Evolutionary conservation across 1,140 invertebrate species (phyloP), one percentile per base, ranked within the genome.

Genomic region (Idris sp.): DNA sequence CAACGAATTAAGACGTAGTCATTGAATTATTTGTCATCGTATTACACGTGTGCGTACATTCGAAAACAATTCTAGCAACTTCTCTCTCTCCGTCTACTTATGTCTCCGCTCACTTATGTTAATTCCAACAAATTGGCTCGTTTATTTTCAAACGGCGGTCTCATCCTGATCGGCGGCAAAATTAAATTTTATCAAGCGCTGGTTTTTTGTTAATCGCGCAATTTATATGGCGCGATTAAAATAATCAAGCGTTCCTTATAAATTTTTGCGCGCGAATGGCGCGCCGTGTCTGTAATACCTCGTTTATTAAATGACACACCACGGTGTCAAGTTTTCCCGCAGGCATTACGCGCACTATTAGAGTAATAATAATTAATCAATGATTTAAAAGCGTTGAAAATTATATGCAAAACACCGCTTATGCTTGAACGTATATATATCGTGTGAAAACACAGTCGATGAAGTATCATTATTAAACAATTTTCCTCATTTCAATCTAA

Each of bases 1-100:
- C 67, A 54, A 40, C 46, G 41, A 54, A 71, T 71, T 71, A 71
- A 71, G 56, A 61, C 56, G 25, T 71, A 31, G 15, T 43, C 56
- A 71, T 71, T 71, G 54, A 71, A 61, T 71, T 71, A 71, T 71
- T 71, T 48, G 54, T 61, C 56, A 35, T 54, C 31, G 19, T 40
- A 33, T 38, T 71, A 49, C 56, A 25, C 48, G 38, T 48, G 40
- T n/a, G 28, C 11, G 41, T 33, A 61, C 46, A 53, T 44, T 35
- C 30, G 30, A 53, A 56, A 69, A 53, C 38, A 54, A 61, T 61
- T 54, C 40, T 15, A 26, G 19, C 18, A 38, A 49, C 18, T 58
- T 48, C 41, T 8, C n/a, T n/a, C n/a, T n/a, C n/a, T n/a, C n/a
- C n/a, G n/a, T n/a, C n/a, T n/a, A n/a, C n/a, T n/a, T n/a, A n/a